These are phyloP conservation scores for Antheraea yamamai DNA, from an alignment of 2,888 invertebrate genomes.

Conservation along the genomic window DNA sequence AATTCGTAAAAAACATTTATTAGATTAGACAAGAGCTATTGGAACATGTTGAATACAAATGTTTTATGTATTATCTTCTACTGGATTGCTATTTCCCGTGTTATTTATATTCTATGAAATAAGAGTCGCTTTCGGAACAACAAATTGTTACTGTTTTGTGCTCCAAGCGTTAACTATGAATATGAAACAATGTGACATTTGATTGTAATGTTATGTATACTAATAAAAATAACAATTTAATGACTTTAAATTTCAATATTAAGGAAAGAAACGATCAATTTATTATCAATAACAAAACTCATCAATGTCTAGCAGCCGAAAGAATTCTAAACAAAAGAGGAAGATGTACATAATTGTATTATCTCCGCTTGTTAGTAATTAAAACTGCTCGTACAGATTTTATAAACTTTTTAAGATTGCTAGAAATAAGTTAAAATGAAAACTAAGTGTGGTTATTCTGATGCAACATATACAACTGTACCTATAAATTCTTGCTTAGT, in stretches of 20 bases:
- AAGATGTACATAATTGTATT: too few species aligned
- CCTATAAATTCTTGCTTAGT: not conserved
- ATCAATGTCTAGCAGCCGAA: too few species aligned
- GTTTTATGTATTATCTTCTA: slow-evolving; percentile 78
- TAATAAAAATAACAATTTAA: too few species aligned
- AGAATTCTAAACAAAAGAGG: too few species aligned
- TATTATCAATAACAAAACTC: too few species aligned
- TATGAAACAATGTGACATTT: not conserved
- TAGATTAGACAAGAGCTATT: slow-evolving; percentile 77
- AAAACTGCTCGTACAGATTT: not conserved
- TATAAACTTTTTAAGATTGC: not conserved
- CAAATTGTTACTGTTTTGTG: too few species aligned
- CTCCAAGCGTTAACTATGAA: not conserved
- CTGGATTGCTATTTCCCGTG: slow-evolving; percentile 66
- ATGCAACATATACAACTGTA: not conserved
- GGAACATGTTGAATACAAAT: slow-evolving; percentile 62
- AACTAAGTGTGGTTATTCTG: not conserved
- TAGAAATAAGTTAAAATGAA: not conserved
- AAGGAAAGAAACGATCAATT: too few species aligned
- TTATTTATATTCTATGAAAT: slow-evolving; percentile 26
- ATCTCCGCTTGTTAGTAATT: not conserved
- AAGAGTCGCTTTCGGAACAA: not conserved
- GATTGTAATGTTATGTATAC: not conserved
- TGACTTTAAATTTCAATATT: too few species aligned
- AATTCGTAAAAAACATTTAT: slow-evolving; percentile 82